These are phyloP conservation scores for Cuniculus paca DNA, from an alignment of 2,797 vertebrate species.

Conservation along the genomic window DNA sequence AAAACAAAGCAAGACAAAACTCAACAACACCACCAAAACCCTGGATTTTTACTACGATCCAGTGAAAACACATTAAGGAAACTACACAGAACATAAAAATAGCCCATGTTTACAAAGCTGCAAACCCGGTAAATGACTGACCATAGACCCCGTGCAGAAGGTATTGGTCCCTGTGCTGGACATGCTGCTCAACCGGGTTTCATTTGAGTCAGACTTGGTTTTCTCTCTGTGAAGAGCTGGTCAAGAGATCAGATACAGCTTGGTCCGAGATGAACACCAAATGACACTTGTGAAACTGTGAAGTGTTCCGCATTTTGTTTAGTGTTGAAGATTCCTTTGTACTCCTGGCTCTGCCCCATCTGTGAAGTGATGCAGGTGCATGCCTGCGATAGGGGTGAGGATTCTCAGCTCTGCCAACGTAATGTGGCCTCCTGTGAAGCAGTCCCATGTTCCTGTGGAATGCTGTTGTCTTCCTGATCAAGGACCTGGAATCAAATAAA, in stretches of 20 bases:
- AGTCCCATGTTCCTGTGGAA: not conserved
- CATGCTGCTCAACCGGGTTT: not conserved
- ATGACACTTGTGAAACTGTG: not conserved
- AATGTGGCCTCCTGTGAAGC: not conserved
- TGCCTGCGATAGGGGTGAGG: not conserved
- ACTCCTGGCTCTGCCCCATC: not conserved
- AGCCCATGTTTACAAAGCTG: conserved; percentile 8
- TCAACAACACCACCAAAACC: not conserved
- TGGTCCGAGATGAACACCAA: not conserved
- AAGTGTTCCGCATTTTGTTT: conserved; percentile 36
- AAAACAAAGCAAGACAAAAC: not conserved
- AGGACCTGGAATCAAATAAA: conserved; percentile 15
- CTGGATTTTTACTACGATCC: conserved; percentile 46
- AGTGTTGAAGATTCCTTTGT: conserved; percentile 23
- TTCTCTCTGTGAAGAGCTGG: not conserved
- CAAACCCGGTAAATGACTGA: not conserved
- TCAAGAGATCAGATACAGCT: not conserved
- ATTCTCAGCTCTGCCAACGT: not conserved
- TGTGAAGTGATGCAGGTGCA: not conserved
- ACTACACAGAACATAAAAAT: conserved; percentile 37
- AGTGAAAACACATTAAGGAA: conserved; percentile 43
- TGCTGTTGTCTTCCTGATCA: conserved; percentile 22
- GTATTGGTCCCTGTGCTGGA: not conserved
- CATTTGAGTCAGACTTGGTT: not conserved
- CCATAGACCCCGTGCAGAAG: not conserved